A percentile compares a stretch with the other conserved stretches of the same genome.
These are phyloP conservation scores for Elmis aenea DNA, from an alignment of 2,888 invertebrate species.

Conservation along the genomic window DNA sequence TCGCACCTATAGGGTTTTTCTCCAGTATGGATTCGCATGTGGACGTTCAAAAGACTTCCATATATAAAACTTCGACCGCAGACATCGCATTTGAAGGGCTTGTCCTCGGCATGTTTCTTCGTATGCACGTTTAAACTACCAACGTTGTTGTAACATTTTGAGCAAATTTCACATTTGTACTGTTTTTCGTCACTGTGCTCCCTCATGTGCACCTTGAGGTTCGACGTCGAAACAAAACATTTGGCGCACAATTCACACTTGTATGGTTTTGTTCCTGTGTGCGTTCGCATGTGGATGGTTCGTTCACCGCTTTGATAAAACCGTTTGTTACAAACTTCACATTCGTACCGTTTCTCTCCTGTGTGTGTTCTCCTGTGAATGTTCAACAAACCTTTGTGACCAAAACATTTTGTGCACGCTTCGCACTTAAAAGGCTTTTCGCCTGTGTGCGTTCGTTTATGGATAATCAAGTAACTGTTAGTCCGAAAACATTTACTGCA, in stretches of 20 bases:
- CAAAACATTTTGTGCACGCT: constrained; percentile 10
- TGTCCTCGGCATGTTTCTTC: no score
- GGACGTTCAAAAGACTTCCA: no score
- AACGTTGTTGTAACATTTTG: no score
- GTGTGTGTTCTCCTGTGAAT: constrained; percentile 14
- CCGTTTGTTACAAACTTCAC: constrained; percentile 7
- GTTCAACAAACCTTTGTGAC: constrained; percentile 12
- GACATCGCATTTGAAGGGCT: no score
- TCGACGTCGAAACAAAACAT: constrained; percentile 11
- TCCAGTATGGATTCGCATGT: no score
- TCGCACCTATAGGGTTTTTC: no score
- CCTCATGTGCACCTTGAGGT: constrained; percentile 13
- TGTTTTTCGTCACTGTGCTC: constrained; percentile 15
- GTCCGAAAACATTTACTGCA: constrained; percentile 11
- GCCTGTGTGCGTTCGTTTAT: constrained; percentile 3
- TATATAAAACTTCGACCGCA: no score
- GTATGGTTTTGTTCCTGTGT: constrained; percentile 14
- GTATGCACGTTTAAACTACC: no score
- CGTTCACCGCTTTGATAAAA: constrained; percentile 13
- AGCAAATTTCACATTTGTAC: constrained; percentile 12
- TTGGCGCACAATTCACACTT: constrained; percentile 14
- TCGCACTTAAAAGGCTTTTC: constrained; percentile 7
- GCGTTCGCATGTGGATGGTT: constrained; percentile 12
- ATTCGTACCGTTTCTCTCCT: constrained; percentile 13
- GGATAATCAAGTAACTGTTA: constrained; percentile 11